These are phyloP conservation scores for Telmatochromis sp. DNA, from an alignment of 2,113 vertebrate species.

Conservation along the genomic window DNA sequence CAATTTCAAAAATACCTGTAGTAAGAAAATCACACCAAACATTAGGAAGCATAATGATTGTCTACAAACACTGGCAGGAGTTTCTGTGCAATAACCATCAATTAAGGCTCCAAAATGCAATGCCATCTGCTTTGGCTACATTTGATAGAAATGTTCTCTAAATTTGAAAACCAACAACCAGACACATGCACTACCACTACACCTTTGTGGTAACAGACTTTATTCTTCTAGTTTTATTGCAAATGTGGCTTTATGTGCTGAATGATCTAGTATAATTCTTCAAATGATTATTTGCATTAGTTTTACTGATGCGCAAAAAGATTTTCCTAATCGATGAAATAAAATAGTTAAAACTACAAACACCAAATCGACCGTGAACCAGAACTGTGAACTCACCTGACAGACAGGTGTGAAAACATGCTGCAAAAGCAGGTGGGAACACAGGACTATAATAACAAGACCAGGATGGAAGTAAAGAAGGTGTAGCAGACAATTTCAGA, in stretches of 20 bases:
- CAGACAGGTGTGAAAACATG: neutral
- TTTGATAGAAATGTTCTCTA: neutral
- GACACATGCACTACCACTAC: neutral
- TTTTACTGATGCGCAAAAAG: fast-evolving
- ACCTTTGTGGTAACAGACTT: neutral
- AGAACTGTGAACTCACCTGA: neutral
- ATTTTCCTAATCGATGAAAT: neutral
- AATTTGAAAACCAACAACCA: neutral
- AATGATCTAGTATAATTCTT: neutral
- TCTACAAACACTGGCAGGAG: neutral
- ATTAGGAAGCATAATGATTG: neutral
- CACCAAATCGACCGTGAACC: fast-evolving
- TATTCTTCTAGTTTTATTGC: neutral
- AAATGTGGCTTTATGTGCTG: neutral
- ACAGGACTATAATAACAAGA: neutral
- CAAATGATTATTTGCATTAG: fast-evolving
- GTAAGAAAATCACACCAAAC: neutral
- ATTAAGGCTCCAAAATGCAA: neutral
- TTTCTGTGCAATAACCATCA: neutral
- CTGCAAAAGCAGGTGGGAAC: neutral
- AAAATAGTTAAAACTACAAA: neutral
- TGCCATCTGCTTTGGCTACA: neutral
- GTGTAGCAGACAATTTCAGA: neutral
- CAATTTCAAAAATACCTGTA: neutral
- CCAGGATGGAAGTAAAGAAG: neutral